Evolutionary conservation across 2,888 invertebrate species (phyloP).

Genomic region (Diaperis boleti): DNA sequence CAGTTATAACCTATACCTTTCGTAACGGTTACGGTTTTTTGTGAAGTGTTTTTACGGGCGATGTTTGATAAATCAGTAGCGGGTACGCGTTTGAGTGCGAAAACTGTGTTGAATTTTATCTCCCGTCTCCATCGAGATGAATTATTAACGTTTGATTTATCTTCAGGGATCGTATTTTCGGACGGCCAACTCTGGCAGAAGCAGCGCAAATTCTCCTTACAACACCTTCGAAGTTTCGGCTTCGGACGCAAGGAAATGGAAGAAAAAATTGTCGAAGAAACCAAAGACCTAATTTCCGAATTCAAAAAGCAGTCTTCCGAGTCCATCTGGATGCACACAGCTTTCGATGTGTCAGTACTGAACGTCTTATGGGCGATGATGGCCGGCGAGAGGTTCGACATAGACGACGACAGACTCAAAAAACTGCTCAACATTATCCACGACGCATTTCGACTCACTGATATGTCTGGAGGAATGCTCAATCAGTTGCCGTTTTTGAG

Average conservation of each 20-base stretch:
- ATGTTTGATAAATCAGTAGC: too few relatives aligned
- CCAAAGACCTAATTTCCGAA: constrained; percentile 67
- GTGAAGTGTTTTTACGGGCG: too few relatives aligned
- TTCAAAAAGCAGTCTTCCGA: constrained; percentile 60
- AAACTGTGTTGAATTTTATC: too few relatives aligned
- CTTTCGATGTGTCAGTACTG: constrained; percentile 73
- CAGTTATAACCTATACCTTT: too few relatives aligned
- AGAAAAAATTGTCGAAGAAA: constrained; percentile 71
- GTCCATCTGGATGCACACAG: constrained; percentile 63
- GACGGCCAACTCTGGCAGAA: constrained; percentile 77
- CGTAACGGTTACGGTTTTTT: too few relatives aligned
- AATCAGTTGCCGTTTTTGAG: constrained; percentile 78
- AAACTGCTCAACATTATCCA: constrained; percentile 72
- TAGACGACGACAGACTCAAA: constrained; percentile 70
- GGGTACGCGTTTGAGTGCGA: too few relatives aligned
- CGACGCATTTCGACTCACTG: constrained; percentile 73
- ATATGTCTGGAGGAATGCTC: constrained; percentile 77
- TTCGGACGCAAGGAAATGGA: constrained; percentile 75
- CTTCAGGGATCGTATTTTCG: constrained; percentile 76
- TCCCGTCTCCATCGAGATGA: too few relatives aligned
- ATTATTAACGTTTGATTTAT: not conserved
- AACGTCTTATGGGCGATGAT: constrained; percentile 79
- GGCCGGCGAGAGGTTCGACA: constrained; percentile 75
- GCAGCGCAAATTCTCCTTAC: constrained; percentile 76
- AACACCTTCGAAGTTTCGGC: constrained; percentile 74